phyloP scores from a whole-genome alignment of 2,888 invertebrate species.

The Girardia tigrina region DNA sequence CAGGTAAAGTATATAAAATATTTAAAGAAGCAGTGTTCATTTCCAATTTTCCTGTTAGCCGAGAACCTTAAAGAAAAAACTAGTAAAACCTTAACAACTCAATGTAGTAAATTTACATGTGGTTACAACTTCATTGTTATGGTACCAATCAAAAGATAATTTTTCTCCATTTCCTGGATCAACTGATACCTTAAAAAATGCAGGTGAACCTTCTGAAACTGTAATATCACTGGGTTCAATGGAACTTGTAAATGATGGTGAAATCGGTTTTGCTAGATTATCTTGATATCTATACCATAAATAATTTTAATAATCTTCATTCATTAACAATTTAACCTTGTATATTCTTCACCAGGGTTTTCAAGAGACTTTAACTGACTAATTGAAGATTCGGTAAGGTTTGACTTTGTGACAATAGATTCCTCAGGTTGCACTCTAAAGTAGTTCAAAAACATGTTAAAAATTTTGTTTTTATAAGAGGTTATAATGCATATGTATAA shows the following conservation, averaged over 20 bases:
- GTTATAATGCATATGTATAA: too few relatives aligned
- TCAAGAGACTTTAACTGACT: constrained; percentile 29
- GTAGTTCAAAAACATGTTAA: too few relatives aligned
- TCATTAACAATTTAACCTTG: neutral
- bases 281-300: neutral
- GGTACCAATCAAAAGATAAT: constrained; percentile 84
- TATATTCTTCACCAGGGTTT: constrained; percentile 37
- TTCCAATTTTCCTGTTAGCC: constrained; percentile 53
- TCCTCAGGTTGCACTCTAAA: constrained; percentile 30
- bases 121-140: constrained; percentile 74
- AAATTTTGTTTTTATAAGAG: too few relatives aligned
- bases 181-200: constrained; percentile 78
- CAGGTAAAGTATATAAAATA: constrained; percentile 84
- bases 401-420: constrained; percentile 32
- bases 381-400: constrained; percentile 36
- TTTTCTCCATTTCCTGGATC: constrained; percentile 80
- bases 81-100: neutral
- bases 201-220: constrained; percentile 87
- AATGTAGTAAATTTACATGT: constrained; percentile 58
- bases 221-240: constrained; percentile 65
- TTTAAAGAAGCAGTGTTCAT: constrained; percentile 92
- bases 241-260: neutral
- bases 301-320: neutral
- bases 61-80: constrained; percentile 15
- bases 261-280: neutral